phyloP scores from a whole-genome alignment of 1,140 invertebrate genomes.

The Papilio polyxenes region DNA sequence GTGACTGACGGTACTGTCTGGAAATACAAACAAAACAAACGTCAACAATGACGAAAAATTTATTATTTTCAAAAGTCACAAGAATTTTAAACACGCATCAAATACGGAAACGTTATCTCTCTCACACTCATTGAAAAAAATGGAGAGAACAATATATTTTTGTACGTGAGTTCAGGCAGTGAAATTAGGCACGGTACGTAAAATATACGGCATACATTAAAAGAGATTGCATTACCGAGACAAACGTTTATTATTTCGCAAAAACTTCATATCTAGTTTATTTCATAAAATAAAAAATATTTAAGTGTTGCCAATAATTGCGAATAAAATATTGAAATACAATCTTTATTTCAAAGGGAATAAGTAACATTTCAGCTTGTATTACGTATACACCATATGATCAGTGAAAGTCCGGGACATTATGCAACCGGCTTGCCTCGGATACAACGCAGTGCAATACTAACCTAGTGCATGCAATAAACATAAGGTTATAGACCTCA shows the following conservation, averaged over 20 bases:
- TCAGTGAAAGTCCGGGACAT: slow-evolving; percentile 66
- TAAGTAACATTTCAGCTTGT: slow-evolving; percentile 49
- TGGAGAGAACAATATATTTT: no score
- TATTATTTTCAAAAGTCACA: no score
- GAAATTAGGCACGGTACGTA: not conserved
- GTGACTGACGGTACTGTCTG: slow-evolving; percentile 88
- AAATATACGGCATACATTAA: not conserved
- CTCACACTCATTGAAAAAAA: no score
- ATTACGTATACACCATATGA: slow-evolving; percentile 37
- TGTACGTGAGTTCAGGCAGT: no score
- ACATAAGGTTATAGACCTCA: slow-evolving; percentile 4
- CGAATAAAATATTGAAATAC: not conserved
- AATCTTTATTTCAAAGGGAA: not conserved
- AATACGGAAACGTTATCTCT: not conserved
- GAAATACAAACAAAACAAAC: slow-evolving; percentile 64
- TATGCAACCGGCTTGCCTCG: slow-evolving; percentile 65
- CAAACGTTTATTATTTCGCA: not conserved
- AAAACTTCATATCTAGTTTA: not conserved
- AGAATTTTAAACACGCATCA: no score
- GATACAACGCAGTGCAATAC: slow-evolving; percentile 42
- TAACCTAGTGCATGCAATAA: slow-evolving; percentile 35
- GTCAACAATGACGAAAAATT: not conserved
- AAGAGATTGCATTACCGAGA: not conserved
- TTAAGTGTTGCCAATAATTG: slow-evolving; percentile 23
- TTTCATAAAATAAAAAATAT: slow-evolving; percentile 35